Conservation (phyloP, 2,888 invertebrate genomes). For the Sicus ferrugineus region DNA sequence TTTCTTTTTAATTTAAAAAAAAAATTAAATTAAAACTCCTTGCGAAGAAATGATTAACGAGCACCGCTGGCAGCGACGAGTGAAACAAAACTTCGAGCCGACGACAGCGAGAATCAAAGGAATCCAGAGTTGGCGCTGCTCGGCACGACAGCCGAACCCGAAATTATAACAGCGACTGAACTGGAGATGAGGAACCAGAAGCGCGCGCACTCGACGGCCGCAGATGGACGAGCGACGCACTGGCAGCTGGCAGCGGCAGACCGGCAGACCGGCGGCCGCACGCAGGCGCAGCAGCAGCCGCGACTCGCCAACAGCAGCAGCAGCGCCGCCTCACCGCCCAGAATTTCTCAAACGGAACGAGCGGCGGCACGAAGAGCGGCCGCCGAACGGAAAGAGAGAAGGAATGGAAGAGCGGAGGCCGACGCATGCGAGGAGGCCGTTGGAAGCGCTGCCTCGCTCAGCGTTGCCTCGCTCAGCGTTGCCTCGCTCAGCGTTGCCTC, state of each 20-base stretch:
- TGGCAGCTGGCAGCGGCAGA: constrained; percentile 6
- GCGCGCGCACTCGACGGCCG: constrained; percentile 41
- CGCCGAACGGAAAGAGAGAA: not conserved
- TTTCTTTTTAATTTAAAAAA: no score
- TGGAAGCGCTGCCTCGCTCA: not conserved
- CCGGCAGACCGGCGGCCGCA: constrained; percentile 6
- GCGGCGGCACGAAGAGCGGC: not conserved
- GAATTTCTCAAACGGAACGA: no score
- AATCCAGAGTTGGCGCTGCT: constrained; percentile 35
- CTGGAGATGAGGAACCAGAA: constrained; percentile 41
- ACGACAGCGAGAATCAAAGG: constrained; percentile 3
- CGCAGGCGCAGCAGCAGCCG: constrained; percentile 7
- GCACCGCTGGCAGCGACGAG: no score
- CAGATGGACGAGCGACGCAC: constrained; percentile 34
- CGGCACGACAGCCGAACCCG: constrained; percentile 45
- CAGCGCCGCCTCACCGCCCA: no score
- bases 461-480: no score
- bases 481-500: no score
- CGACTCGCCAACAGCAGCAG: not conserved
- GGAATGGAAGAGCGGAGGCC: not conserved
- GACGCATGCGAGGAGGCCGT: not conserved
- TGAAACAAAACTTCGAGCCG: not conserved
- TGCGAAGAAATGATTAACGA: not conserved
- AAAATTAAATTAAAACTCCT: no score
- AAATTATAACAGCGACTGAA: constrained; percentile 49